Evolutionary conservation across 2,113 vertebrate genomes (phyloP).

Genomic region (Macquaria ambigua): DNA sequence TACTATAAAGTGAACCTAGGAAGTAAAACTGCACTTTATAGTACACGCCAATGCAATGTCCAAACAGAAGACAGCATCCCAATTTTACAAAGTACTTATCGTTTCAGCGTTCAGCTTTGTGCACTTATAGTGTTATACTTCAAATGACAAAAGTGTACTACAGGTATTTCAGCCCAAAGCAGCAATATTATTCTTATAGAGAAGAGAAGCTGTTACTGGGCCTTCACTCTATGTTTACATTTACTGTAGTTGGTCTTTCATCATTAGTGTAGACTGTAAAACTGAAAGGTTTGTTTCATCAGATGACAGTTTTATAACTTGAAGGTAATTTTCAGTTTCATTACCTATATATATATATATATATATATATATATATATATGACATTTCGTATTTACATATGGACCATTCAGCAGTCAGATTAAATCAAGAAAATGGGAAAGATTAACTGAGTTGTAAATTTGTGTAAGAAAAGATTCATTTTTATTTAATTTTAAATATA

Average conservation of each 20-base stretch:
- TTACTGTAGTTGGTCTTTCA: background rate
- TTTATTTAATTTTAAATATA: background rate
- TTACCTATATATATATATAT: background rate
- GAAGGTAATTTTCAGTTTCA: background rate
- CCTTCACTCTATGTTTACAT: background rate
- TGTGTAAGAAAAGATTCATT: background rate
- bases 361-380: too few species aligned
- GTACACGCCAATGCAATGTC: background rate
- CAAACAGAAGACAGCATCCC: background rate
- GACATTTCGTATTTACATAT: too few species aligned
- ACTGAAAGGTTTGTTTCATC: background rate
- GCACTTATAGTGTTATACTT: background rate
- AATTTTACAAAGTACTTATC: background rate
- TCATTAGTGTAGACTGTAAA: background rate
- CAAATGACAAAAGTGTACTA: too few species aligned
- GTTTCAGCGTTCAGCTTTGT: background rate
- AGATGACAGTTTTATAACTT: background rate
- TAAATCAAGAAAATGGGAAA: background rate
- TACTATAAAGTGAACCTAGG: background rate
- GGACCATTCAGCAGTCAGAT: background rate
- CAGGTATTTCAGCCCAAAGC: background rate
- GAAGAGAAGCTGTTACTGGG: background rate
- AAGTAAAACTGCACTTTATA: background rate
- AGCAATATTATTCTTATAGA: background rate
- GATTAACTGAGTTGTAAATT: background rate